Base-by-base conservation (phyloP, 2,113 vertebrate genomes). In the Catagonus wagneri region DNA sequence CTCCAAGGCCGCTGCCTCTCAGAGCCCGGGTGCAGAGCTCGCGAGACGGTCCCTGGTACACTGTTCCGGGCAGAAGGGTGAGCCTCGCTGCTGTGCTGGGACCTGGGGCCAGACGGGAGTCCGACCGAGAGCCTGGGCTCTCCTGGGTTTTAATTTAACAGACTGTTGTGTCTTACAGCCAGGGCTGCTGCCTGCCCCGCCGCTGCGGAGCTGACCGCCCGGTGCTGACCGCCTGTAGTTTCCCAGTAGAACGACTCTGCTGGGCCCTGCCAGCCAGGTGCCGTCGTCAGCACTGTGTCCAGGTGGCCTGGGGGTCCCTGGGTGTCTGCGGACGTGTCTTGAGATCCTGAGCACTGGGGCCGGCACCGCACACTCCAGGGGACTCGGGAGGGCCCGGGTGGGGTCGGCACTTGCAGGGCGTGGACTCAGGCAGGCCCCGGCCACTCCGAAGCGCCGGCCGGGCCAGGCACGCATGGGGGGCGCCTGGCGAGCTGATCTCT, bases 91-190 rank as follows among this genome's bases (percentile, higher is more conserved):
- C 29, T 81, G 25, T 60, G 20, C 32, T 90, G 29, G 9, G 5
- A 89, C 54, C 92, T 44, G 44, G 66, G 34, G 54, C n/a, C 34
- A 44, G n/a, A 29, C 63, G 50, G 5, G 52, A 61, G 7, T 44
- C n/a, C 23, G 6, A 15, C 27, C 6, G 20, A 36, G 6, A 5
- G 50, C 12, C n/a, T 81, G 8, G 44, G 88, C 50, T 39, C 22
- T 75, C 16, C 44, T 44, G 7, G 1, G 44, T 92, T 76, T 90
- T 60, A 39, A 25, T 63, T 76, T 80, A 71, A 81, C 79, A 19
- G 63, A 85, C 15, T 25, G 6, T 0, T 25, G 1, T 1, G 0
- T 58, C 29, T 74, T 39, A 17, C 7, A 65, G 25, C 32, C 72
- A 52, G 81, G 25, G 14, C 61, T 81, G 60, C 3, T 13, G 52